Conservation (phyloP, 2,888 invertebrate species). For the Drosophila infuscata region DNA sequence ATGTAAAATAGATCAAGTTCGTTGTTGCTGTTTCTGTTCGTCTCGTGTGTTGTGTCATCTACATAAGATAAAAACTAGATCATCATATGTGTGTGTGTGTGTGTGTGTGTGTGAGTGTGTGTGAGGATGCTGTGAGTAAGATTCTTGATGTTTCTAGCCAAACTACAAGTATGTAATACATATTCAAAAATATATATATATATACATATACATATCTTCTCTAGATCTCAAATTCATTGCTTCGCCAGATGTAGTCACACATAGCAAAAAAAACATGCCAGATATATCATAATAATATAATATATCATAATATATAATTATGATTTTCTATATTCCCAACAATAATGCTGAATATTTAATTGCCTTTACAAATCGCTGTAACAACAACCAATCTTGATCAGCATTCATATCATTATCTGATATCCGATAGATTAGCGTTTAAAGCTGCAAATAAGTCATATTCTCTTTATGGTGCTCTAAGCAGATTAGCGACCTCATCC, state of each 20-base stretch:
- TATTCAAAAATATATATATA: not conserved
- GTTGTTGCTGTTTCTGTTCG: constrained; percentile 43
- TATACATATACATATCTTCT: not conserved
- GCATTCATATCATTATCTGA: not conserved
- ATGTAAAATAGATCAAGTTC: constrained; percentile 71
- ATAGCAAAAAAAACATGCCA: constrained; percentile 6
- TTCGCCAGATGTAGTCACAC: constrained; percentile 24
- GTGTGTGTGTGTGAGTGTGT: constrained; percentile 1
- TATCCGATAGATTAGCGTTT: not conserved
- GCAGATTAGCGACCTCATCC: not conserved
- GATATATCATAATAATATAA: not conserved
- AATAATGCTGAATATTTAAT: not conserved
- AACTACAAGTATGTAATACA: not conserved
- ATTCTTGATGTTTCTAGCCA: constrained; percentile 14
- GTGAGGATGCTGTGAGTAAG: constrained; percentile 21
- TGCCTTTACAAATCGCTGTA: not conserved
- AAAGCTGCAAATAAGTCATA: not conserved
- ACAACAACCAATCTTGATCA: not conserved
- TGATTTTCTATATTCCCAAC: not conserved
- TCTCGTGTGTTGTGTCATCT: constrained; percentile 47
- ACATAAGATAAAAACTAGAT: constrained; percentile 43
- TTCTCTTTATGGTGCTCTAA: no score
- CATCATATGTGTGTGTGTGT: constrained; percentile 16
- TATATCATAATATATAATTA: not conserved
- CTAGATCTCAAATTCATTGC: constrained; percentile 14